Conservation (phyloP, 2,797 vertebrate genomes). For the Hylomyscus alleni region DNA sequence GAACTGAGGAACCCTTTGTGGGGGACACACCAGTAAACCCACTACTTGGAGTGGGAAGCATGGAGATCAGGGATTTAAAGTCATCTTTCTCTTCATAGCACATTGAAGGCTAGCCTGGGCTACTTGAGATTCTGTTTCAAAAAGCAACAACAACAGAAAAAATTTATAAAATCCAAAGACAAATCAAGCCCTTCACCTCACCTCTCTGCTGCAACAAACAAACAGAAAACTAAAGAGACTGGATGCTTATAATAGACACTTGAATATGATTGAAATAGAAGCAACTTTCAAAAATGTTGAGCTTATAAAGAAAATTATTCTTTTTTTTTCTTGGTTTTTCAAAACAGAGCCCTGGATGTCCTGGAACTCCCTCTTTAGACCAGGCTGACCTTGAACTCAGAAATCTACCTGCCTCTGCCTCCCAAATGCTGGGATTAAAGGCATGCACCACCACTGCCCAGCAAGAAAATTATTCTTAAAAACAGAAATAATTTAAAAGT, state of each 20-base stretch:
- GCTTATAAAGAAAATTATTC: slow-evolving; percentile 40
- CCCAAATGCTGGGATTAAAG: no score
- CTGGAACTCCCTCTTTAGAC: no score
- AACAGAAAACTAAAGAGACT: slow-evolving; percentile 5
- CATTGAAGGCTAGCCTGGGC: background rate
- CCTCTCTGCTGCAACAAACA: background rate
- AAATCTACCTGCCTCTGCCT: no score
- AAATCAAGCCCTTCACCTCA: background rate
- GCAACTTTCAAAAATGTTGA: background rate
- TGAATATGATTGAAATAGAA: slow-evolving; percentile 30
- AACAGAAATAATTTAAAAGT: background rate
- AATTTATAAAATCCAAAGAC: background rate
- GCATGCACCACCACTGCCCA: no score
- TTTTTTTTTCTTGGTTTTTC: no score
- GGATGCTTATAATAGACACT: background rate
- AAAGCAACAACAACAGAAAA: background rate
- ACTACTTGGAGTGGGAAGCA: background rate
- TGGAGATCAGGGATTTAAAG: background rate
- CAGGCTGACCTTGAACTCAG: no score
- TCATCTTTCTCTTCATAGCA: background rate
- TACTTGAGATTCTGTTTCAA: background rate
- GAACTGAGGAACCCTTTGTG: background rate
- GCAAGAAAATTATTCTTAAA: slow-evolving; percentile 10
- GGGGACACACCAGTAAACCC: background rate
- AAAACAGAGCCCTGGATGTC: no score